phyloP scores from a whole-genome alignment of 2,888 invertebrate genomes.

The Drosophila cyrtoloma region DNA sequence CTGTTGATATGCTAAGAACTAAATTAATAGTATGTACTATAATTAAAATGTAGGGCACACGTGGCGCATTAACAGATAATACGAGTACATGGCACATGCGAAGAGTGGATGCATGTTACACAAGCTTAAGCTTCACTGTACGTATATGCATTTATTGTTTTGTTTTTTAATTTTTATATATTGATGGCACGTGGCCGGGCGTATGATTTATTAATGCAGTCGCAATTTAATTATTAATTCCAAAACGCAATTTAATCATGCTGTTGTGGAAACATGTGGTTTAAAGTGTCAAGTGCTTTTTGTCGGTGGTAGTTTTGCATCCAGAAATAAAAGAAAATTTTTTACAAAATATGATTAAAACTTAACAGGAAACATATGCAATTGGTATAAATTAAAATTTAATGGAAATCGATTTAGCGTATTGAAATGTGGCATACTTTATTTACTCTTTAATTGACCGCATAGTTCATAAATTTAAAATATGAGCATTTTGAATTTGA shows the following conservation, averaged over 20 bases:
- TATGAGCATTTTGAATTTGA: background rate
- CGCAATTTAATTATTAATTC: constrained; percentile 34
- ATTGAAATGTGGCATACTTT: constrained; percentile 7
- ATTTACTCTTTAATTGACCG: constrained; percentile 46
- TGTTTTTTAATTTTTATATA: constrained; percentile 1
- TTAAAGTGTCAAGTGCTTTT: constrained; percentile 64
- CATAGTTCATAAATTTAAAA: constrained; percentile 15
- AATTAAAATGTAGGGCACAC: constrained; percentile 26
- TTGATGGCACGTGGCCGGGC: constrained; percentile 11
- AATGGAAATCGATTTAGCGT: constrained; percentile 7
- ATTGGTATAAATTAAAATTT: constrained; percentile 14
- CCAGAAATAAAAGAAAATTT: background rate
- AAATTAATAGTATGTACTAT: constrained; percentile 17
- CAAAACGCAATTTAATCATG: constrained; percentile 48
- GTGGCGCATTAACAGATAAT: constrained; percentile 28
- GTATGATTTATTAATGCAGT: constrained; percentile 27
- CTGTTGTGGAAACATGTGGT: constrained; percentile 40
- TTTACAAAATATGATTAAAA: constrained; percentile 5
- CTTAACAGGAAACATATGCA: background rate
- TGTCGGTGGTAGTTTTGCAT: constrained; percentile 72
- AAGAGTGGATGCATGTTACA: constrained; percentile 8
- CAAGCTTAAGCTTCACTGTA: constrained; percentile 10
- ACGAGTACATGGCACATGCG: constrained; percentile 5
- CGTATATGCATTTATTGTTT: background rate
- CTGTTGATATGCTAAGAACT: constrained; percentile 49